Evolutionary conservation across 2,888 invertebrate genomes (phyloP), one percentile per base, ranked within the genome.

Genomic region (Papilio elwesi): DNA sequence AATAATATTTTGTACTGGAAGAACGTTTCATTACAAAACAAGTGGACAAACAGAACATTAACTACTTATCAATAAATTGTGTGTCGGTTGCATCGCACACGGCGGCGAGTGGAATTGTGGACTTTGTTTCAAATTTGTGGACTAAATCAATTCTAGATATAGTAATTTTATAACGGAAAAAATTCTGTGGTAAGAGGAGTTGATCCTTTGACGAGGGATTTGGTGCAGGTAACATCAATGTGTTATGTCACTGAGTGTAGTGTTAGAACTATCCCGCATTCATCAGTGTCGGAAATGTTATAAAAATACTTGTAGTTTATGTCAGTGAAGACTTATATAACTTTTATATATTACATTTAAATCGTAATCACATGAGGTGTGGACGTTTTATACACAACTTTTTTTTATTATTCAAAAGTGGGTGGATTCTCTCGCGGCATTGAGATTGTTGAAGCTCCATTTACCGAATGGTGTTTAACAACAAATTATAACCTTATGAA

Each of bases 111-210:
- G 90, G 83, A 89, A 89, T 90, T 87, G 93, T 92, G 93, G 90
- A 93, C 93, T 92, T 92, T 88, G 85, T 92, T 93, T 92, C 89
- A 93, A 93, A 93, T 92, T 93, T 87, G 92, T 93, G 93, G 91
- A 93, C 93, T 91, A 86, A 92, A 89, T 89, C 86, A 86, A 88
- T 87, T 83, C 69, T 51, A 68, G 88, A 87, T 90, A 90, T 89
- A 88, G 91, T 92, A 92, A 92, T 93, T 92, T 91, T 91, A 91
- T 90, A 91, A 87, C 90, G 90, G 91, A 90, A 85, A 90, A 64
- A 92, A 90, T 89, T 92, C 91, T 93, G 92, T 93, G 93, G 91
- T 88, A 92, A 90, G 92, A 92, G 92, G 92, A 90, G 91, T 92
- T 91, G 84, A 89, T 92, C 91, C 91, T 89, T 88, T 86, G 83